Percentiles rank a stretch among this genome's conserved stretches.
Evolutionary conservation across 2,888 invertebrate species (phyloP).

Genomic region (Platycheirus rosarum): DNA sequence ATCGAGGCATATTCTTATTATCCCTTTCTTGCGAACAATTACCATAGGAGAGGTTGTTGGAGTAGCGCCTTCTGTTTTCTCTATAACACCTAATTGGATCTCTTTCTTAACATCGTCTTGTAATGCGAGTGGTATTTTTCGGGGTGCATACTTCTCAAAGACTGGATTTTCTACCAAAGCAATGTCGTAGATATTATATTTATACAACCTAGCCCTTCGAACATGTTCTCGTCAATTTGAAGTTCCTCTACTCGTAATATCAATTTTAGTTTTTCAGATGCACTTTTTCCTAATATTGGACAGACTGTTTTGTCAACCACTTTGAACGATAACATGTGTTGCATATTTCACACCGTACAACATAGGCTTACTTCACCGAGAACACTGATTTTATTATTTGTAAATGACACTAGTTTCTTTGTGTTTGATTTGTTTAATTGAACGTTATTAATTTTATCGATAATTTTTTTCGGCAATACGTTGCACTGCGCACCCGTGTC

Average conservation of each 20-base stretch:
- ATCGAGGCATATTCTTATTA: constrained; percentile 37
- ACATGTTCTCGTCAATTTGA: not conserved
- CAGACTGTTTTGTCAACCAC: constrained; percentile 45
- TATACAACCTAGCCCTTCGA: not conserved
- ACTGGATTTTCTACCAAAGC: constrained; percentile 45
- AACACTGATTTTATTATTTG: constrained; percentile 53
- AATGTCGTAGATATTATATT: constrained; percentile 6
- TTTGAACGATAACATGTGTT: constrained; percentile 42
- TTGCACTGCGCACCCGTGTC: constrained; percentile 65
- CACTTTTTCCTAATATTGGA: no score
- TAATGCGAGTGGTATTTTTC: constrained; percentile 59
- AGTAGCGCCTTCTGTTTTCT: constrained; percentile 18
- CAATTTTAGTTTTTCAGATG: no score
- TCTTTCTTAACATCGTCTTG: constrained; percentile 52
- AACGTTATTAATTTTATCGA: constrained; percentile 33
- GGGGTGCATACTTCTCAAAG: constrained; percentile 62
- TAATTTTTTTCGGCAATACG: constrained; percentile 45
- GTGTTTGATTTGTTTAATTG: constrained; percentile 22
- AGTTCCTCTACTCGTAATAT: not conserved
- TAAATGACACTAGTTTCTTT: constrained; percentile 33
- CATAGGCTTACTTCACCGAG: constrained; percentile 36
- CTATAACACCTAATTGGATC: constrained; percentile 16
- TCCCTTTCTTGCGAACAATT: constrained; percentile 12
- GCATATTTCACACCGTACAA: constrained; percentile 38
- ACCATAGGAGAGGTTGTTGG: constrained; percentile 28